Conservation (phyloP, 2,888 invertebrate genomes). For the Troides aeacus region DNA sequence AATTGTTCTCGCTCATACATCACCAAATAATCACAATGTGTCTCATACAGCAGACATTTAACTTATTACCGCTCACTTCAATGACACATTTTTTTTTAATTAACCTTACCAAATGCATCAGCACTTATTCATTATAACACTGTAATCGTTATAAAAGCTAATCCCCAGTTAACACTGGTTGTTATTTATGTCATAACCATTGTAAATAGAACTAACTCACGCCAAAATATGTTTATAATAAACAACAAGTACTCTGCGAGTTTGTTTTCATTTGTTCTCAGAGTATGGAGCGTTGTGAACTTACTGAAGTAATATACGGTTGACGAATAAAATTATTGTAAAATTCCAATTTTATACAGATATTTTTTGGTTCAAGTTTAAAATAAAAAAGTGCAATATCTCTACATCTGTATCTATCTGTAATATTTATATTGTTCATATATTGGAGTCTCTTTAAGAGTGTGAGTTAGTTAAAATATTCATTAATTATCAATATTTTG, state of each 20-base stretch:
- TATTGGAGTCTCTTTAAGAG: slow-evolving; percentile 5
- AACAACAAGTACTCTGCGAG: no score
- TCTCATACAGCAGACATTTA: slow-evolving; percentile 58
- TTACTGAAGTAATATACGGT: no score
- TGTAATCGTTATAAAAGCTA: slow-evolving; percentile 33
- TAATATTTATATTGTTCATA: neutral
- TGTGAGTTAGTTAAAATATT: slow-evolving; percentile 22
- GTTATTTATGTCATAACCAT: slow-evolving; percentile 14
- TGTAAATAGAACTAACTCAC: slow-evolving; percentile 22
- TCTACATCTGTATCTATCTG: neutral
- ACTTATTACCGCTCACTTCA: slow-evolving; percentile 39
- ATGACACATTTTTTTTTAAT: slow-evolving; percentile 32
- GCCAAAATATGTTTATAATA: neutral
- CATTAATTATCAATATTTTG: neutral
- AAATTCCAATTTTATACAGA: no score
- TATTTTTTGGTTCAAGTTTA: no score
- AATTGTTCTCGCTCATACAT: slow-evolving; percentile 33
- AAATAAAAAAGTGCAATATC: no score
- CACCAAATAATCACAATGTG: slow-evolving; percentile 48
- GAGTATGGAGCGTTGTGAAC: no score
- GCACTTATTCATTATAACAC: slow-evolving; percentile 48
- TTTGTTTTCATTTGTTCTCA: no score
- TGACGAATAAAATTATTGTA: no score
- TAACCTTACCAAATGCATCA: slow-evolving; percentile 34
- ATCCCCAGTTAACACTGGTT: slow-evolving; percentile 10